phyloP scores from a whole-genome alignment of 2,888 invertebrate genomes.

The Argyresthia albistria region DNA sequence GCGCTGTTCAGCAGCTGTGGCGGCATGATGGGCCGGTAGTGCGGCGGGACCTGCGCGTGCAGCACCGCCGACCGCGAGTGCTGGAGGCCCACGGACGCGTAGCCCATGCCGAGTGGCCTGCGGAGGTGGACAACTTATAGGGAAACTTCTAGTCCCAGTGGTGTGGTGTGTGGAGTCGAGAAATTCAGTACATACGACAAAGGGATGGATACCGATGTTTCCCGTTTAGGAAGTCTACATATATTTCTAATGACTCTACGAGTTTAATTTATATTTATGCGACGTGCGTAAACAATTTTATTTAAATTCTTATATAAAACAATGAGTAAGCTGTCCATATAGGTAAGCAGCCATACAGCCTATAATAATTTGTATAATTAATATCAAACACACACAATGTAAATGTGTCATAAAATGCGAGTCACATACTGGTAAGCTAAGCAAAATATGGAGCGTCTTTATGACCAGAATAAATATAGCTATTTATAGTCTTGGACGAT shows the following conservation, averaged over 20 bases:
- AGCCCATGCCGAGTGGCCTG: conserved; percentile 59
- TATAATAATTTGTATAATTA: too few species aligned
- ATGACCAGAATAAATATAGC: too few species aligned
- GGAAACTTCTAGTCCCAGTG: too few species aligned
- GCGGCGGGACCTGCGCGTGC: conserved; percentile 71
- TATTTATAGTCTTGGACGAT: too few species aligned
- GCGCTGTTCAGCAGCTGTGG: conserved; percentile 67
- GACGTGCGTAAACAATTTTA: too few species aligned
- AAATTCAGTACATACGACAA: too few species aligned
- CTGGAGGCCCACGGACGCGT: conserved; percentile 65
- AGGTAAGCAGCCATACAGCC: too few species aligned
- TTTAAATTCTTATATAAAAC: too few species aligned
- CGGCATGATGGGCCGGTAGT: conserved; percentile 61
- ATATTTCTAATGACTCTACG: neutral
- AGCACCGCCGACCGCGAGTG: conserved; percentile 84
- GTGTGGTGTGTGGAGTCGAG: too few species aligned
- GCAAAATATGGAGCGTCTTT: neutral
- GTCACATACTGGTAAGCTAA: neutral
- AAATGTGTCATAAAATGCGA: neutral
- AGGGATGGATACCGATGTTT: neutral
- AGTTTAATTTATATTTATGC: too few species aligned
- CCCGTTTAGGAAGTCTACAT: neutral
- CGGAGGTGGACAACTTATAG: neutral
- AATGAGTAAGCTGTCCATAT: too few species aligned
- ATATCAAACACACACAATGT: neutral